phyloP scores from a whole-genome alignment of 2,797 vertebrate genomes.

The Discoglossus pictus region DNA sequence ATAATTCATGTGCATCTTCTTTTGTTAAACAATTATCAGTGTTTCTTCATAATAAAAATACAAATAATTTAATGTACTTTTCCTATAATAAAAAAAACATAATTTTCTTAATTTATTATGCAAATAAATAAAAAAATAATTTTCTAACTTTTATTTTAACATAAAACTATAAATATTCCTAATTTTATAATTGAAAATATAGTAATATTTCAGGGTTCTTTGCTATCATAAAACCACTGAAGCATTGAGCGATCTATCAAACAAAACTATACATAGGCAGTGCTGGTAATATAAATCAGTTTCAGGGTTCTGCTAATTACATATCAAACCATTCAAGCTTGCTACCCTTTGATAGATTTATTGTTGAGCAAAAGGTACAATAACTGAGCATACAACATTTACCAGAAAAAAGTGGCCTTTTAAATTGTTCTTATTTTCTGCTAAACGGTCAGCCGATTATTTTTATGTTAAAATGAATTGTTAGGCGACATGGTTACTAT shows the following conservation, averaged over 20 bases:
- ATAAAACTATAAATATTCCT: too few relatives aligned
- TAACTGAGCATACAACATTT: background rate
- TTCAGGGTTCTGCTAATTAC: constrained; percentile 33
- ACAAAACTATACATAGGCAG: constrained; percentile 31
- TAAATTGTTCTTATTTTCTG: background rate
- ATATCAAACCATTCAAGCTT: constrained; percentile 28
- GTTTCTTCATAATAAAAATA: too few relatives aligned
- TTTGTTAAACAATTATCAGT: too few relatives aligned
- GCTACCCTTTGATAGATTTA: constrained; percentile 29
- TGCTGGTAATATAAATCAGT: constrained; percentile 28
- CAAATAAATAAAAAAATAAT: too few relatives aligned
- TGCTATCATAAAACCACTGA: constrained; percentile 29
- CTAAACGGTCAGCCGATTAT: background rate
- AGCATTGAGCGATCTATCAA: constrained; percentile 23
- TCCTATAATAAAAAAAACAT: too few relatives aligned
- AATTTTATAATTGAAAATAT: constrained; percentile 11
- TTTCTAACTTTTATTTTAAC: too few relatives aligned
- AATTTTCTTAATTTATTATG: too few relatives aligned
- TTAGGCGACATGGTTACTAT: background rate
- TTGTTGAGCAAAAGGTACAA: constrained; percentile 16
- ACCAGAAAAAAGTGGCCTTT: background rate
- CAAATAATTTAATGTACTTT: too few relatives aligned
- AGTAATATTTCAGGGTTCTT: constrained; percentile 5
- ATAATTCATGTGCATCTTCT: too few relatives aligned
- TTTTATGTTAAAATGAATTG: constrained; percentile 1